Conservation (phyloP, 2,113 vertebrate species). For the Ciconia boyciana region DNA sequence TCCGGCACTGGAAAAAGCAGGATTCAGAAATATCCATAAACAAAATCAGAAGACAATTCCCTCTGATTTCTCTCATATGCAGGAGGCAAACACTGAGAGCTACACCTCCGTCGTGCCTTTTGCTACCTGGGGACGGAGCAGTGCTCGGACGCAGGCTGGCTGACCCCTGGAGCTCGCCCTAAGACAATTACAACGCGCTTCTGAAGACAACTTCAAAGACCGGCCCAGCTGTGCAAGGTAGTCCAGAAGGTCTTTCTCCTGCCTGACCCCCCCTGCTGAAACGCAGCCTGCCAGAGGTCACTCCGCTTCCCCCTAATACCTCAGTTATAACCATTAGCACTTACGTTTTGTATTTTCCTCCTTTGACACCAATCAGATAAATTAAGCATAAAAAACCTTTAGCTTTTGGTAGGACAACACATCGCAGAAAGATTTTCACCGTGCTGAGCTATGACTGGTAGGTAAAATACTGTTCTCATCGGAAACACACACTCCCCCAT, state of each 20-base stretch:
- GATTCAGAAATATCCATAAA: not conserved
- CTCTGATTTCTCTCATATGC: not conserved
- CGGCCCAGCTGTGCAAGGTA: not conserved
- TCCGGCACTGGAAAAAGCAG: not conserved
- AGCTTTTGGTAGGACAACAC: not conserved
- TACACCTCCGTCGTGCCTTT: fast-evolving
- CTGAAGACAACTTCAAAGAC: not conserved
- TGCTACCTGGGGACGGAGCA: not conserved
- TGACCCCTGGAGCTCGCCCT: not conserved
- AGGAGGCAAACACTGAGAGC: not conserved
- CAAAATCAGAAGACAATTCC: not conserved
- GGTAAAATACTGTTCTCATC: not conserved
- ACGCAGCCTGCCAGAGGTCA: not conserved
- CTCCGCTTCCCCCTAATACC: not conserved
- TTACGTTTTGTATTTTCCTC: not conserved
- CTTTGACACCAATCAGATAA: not conserved
- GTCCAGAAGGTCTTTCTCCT: not conserved
- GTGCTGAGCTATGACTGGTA: not conserved
- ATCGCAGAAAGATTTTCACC: not conserved
- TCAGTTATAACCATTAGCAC: not conserved
- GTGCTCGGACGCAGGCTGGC: not conserved
- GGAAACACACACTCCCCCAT: not conserved
- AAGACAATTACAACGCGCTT: not conserved
- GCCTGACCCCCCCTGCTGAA: not conserved
- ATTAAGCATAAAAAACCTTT: not conserved